Percentiles rank a stretch among this genome's conserved stretches.
Evolutionary conservation across 2,888 invertebrate species (phyloP).

Genomic region (Nymphalis polychloros): DNA sequence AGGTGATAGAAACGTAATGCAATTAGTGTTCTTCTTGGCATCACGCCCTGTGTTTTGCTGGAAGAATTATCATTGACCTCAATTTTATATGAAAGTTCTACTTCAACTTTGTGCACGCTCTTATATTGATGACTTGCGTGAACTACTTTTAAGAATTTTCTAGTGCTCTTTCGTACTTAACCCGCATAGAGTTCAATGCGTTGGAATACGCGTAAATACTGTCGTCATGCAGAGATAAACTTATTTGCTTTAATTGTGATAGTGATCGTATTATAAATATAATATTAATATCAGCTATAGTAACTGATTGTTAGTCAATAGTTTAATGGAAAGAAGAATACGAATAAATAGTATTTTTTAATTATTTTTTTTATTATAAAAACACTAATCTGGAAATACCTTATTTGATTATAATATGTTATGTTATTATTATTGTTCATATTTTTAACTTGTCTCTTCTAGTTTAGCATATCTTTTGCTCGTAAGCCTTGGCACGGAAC

Average conservation of each 20-base stretch:
- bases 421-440: too few species aligned
- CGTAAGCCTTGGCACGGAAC: constrained; percentile 62
- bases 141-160: constrained; percentile 4
- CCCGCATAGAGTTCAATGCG: background rate
- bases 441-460: constrained; percentile 46
- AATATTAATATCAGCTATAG: too few species aligned
- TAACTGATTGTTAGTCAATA: background rate
- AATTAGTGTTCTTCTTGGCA: constrained; percentile 61
- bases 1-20: constrained; percentile 77
- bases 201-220: background rate
- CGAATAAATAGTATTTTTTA: background rate
- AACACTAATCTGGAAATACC: background rate
- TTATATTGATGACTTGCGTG: constrained; percentile 7
- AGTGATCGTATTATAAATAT: too few species aligned
- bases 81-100: constrained; percentile 4
- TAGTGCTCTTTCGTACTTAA: background rate
- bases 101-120: constrained; percentile 6
- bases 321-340: background rate
- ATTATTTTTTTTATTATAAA: background rate
- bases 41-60: constrained; percentile 20
- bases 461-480: constrained; percentile 50
- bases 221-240: too few species aligned
- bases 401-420: too few species aligned
- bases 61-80: constrained; percentile 19
- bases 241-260: too few species aligned